Base-by-base conservation (phyloP, 1,140 invertebrate species). In the Leptinotarsa undecemlineata region DNA sequence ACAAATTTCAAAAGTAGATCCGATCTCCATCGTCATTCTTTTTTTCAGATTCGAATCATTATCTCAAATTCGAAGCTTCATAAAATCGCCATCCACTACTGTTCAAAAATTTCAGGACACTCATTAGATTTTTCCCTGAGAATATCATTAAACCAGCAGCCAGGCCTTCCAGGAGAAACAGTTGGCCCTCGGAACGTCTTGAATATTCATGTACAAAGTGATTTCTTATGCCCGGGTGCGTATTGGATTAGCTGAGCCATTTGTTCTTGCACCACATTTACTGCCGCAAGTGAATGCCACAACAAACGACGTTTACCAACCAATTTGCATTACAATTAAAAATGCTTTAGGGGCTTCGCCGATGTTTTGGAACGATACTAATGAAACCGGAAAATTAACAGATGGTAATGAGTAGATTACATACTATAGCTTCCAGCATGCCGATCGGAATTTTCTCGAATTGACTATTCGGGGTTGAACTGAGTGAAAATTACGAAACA, bases 151-250 rank as follows among this genome's bases (percentile, higher is more conserved):
- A 42, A 42, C 33, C 8, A 42, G 8, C 33, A 11, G 8, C 33
- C 11, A 42, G 8, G 8, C 33, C 8, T 42, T 42, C 33, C 11
- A 3, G 33, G 33, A 42, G 8, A 42, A 42, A 42, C 33, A 6
- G 33, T 57, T 57, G 51, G 17, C 17, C 51, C 51, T 3, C 33
- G 3, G 51, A 4, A 57, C 51, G 15, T 66, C 20, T 23, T 66
- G 63, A 66, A 66, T 66, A 66, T 66, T 66, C 63, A 66, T 66
- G 26, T 21, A 20, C 15, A 66, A 23, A 13, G 20, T 66, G 63
- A 23, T 66, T 66, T 66, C 63, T 66, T 66, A 66, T 66, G 63
- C 63, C 63, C 20, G 63, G 23, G 0, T 66, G 63, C 26, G 63
- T 21, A 66, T 66, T 33, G 14, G 26, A 66, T 66, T 66, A 66